phyloP scores from a whole-genome alignment of 2,113 vertebrate genomes.

The Dolichallabes microphthalmus region DNA sequence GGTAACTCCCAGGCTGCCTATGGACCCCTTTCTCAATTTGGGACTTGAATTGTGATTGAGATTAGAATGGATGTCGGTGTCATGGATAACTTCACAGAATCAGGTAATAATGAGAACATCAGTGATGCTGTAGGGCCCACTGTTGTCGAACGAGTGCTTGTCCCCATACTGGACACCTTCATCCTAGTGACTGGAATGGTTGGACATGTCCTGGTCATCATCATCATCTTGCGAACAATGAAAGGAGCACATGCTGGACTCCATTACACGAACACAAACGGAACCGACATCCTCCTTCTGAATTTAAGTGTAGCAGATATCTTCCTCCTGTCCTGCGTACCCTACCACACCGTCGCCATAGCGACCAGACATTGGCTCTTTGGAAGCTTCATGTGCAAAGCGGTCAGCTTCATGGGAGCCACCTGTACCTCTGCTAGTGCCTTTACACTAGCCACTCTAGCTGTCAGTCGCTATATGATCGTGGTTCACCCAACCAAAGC shows the following conservation, averaged over 20 bases:
- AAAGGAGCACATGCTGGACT: slow-evolving; percentile 45
- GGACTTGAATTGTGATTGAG: not conserved
- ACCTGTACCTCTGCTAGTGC: slow-evolving; percentile 67
- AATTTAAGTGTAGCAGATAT: slow-evolving; percentile 69
- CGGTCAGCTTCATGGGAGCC: slow-evolving; percentile 69
- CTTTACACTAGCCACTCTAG: slow-evolving; percentile 68
- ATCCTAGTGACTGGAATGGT: slow-evolving; percentile 66
- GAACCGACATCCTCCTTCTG: slow-evolving; percentile 69
- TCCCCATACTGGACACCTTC: slow-evolving; percentile 68
- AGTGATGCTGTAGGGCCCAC: not conserved
- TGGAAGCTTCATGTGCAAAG: slow-evolving; percentile 66
- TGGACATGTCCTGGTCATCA: slow-evolving; percentile 69
- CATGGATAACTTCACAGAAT: not conserved
- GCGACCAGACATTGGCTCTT: slow-evolving; percentile 69
- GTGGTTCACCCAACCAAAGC: slow-evolving; percentile 68
- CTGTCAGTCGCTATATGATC: slow-evolving; percentile 69
- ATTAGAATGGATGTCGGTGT: not conserved
- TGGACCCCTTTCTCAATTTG: not conserved
- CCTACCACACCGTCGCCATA: slow-evolving; percentile 68
- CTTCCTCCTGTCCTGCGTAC: slow-evolving; percentile 68
- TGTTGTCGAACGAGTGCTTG: slow-evolving; percentile 63
- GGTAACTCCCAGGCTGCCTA: not conserved
- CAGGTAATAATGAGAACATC: not conserved
- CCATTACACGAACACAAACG: slow-evolving; percentile 38
- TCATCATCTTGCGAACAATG: slow-evolving; percentile 64